Conservation (phyloP, 2,113 vertebrate species). For the Archilochus colubris region DNA sequence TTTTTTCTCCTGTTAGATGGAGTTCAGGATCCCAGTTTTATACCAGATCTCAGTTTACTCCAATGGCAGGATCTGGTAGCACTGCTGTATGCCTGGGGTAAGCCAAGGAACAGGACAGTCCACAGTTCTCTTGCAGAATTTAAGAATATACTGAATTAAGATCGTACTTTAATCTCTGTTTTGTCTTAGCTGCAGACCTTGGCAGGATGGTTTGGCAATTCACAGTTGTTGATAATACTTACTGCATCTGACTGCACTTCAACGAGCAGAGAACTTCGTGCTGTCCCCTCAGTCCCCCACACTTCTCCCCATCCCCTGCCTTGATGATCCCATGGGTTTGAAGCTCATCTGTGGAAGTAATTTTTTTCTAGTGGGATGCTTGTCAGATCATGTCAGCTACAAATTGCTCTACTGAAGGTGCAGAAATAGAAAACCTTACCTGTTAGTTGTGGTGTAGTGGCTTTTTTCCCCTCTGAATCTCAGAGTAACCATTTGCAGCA, state of each 20-base stretch:
- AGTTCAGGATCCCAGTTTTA: not conserved
- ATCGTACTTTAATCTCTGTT: not conserved
- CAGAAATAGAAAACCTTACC: slow-evolving; percentile 64
- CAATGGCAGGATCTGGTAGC: not conserved
- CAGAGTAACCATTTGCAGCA: slow-evolving; percentile 22
- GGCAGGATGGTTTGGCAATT: not conserved
- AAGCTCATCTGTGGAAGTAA: slow-evolving; percentile 46
- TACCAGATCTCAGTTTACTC: not conserved
- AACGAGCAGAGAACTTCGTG: slow-evolving; percentile 5
- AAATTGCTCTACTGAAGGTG: slow-evolving; percentile 67
- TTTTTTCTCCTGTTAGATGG: not conserved
- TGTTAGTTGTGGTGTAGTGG: not conserved
- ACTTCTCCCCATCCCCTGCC: not conserved
- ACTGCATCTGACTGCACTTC: slow-evolving; percentile 33
- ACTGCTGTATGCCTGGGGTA: not conserved
- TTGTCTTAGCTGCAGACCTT: not conserved
- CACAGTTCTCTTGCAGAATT: not conserved
- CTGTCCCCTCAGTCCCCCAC: not conserved
- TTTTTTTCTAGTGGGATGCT: slow-evolving; percentile 64
- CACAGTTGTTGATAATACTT: not conserved
- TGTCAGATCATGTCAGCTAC: slow-evolving; percentile 67
- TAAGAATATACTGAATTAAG: not conserved
- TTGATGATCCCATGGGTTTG: slow-evolving; percentile 42
- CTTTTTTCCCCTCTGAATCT: slow-evolving; percentile 1
- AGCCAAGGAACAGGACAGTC: not conserved